phyloP scores from a whole-genome alignment of 2,888 invertebrate species.

The Amblyteles armatorius region DNA sequence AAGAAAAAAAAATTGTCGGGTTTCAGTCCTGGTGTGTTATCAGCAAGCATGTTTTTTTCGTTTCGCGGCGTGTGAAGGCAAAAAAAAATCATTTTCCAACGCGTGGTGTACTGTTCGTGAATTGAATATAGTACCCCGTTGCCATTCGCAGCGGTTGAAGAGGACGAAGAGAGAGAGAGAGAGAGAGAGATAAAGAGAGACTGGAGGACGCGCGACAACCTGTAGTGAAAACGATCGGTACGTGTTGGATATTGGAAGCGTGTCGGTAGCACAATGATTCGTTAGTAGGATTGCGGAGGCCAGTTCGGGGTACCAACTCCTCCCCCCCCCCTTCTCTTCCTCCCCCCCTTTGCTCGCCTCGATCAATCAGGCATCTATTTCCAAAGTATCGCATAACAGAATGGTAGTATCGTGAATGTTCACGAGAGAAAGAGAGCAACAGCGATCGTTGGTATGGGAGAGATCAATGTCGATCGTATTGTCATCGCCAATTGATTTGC shows the following conservation, averaged over 20 bases:
- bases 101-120: constrained; percentile 29
- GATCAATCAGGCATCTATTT: constrained; percentile 67
- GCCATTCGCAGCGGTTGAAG: not conserved
- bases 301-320: constrained; percentile 37
- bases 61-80: not conserved
- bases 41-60: not conserved
- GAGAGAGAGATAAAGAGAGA: constrained; percentile 17
- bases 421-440: constrained; percentile 8
- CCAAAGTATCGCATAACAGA: constrained; percentile 67
- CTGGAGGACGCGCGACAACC: constrained; percentile 44
- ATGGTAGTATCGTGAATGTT: constrained; percentile 61
- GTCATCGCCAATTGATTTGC: constrained; percentile 19
- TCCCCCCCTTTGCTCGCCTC: constrained; percentile 1
- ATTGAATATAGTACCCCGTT: constrained; percentile 30
- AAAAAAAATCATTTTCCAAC: constrained; percentile 23
- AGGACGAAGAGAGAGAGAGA: not conserved
- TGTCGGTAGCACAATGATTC: constrained; percentile 70
- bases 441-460: not conserved
- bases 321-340: not conserved
- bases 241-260: constrained; percentile 67
- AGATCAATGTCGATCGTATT: constrained; percentile 12
- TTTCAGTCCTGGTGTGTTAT: not conserved
- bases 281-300: constrained; percentile 57
- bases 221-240: constrained; percentile 65
- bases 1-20: not conserved